Percentiles rank a stretch among this genome's conserved stretches.
phyloP scores from a whole-genome alignment of 2,113 vertebrate genomes.

The Grantiella picta region DNA sequence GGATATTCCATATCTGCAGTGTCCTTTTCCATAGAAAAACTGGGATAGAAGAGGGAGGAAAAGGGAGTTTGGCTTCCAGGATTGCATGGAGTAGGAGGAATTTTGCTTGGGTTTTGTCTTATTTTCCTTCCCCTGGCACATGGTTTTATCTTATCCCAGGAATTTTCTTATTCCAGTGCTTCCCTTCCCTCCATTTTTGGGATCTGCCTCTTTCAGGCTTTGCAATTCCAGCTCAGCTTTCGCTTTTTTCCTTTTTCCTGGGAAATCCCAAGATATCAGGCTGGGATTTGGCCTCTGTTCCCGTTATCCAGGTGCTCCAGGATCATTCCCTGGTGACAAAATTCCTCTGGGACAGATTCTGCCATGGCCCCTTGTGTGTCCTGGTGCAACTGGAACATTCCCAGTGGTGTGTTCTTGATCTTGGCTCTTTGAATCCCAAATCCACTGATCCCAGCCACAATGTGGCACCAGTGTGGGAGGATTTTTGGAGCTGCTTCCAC shows the following conservation, averaged over 20 bases:
- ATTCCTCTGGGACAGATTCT: background rate
- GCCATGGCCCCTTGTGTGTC: fast-evolving
- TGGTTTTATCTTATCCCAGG: background rate
- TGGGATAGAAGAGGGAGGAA: background rate
- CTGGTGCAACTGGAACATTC: fast-evolving
- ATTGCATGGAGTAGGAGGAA: fast-evolving
- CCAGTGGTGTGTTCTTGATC: background rate
- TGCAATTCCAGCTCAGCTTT: background rate
- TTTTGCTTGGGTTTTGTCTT: background rate
- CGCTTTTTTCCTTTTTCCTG: background rate
- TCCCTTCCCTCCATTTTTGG: background rate
- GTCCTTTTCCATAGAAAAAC: background rate
- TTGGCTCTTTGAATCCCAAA: background rate
- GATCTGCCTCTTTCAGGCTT: background rate
- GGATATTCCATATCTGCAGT: background rate
- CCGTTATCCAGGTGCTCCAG: background rate
- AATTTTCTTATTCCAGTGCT: background rate
- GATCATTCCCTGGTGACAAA: background rate
- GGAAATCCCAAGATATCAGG: background rate
- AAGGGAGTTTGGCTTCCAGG: fast-evolving
- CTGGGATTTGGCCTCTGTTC: background rate
- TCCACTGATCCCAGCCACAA: fast-evolving
- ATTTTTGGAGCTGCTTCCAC: fast-evolving
- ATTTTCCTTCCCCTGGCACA: fast-evolving
- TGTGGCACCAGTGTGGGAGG: background rate